Conservation (phyloP, 1,140 invertebrate species). For the Orchesella cincta region DNA sequence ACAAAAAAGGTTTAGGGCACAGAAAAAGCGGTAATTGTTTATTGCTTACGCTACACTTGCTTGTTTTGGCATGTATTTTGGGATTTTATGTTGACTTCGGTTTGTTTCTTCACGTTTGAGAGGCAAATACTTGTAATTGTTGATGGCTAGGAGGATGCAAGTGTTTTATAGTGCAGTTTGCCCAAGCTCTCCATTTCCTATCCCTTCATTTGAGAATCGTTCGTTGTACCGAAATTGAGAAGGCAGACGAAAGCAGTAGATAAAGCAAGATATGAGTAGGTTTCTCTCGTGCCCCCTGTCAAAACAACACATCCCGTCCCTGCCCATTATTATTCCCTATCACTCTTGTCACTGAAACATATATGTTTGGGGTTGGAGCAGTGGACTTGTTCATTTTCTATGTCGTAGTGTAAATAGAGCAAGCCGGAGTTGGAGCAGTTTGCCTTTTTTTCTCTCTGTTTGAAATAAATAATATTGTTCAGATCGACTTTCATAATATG, state of each 20-base stretch:
- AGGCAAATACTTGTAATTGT: background rate
- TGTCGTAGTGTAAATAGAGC: background rate
- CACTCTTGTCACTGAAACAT: background rate
- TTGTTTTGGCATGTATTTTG: background rate
- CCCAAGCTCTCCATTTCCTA: background rate
- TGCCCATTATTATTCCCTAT: background rate
- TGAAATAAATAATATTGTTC: background rate
- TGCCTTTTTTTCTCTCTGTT: background rate
- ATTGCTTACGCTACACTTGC: background rate
- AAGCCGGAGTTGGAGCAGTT: background rate
- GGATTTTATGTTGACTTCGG: background rate
- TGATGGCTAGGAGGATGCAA: background rate
- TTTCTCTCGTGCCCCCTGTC: conserved; percentile 52
- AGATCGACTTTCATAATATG: background rate
- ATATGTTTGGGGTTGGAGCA: background rate
- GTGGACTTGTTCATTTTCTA: background rate
- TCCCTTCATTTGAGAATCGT: too few relatives aligned
- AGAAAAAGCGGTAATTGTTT: conserved; percentile 32
- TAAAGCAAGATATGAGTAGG: conserved; percentile 32
- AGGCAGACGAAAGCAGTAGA: conserved; percentile 27
- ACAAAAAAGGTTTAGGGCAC: conserved; percentile 13
- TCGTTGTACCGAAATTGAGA: conserved; percentile 22
- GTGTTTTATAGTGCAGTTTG: too few relatives aligned
- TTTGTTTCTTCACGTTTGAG: background rate
- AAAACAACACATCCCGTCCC: conserved; percentile 48